Evolutionary conservation across 2,113 vertebrate genomes (phyloP), one percentile per base, ranked within the genome.

Genomic region (Neotragus moschatus): DNA sequence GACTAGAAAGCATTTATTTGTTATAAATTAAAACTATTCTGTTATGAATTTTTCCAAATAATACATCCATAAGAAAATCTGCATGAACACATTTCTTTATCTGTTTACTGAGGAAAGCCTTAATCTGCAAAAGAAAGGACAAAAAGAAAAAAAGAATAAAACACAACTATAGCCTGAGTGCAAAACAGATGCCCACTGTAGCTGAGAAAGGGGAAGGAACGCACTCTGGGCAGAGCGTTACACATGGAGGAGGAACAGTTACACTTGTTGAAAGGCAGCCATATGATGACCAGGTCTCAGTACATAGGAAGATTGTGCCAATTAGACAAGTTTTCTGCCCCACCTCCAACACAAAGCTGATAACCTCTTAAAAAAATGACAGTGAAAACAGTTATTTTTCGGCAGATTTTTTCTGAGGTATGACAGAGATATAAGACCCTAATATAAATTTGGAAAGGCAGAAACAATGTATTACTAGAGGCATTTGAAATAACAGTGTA

Each of bases 21-120:
- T 43, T 60, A 45, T 45, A 88, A 87, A 70, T 58, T 90, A 80
- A 94, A 97, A 45, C 81, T 45, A 11, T 60, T 58, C 6, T 61
- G 39, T 75, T 93, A 60, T 60, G 79, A 56, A 90, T 90, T 11
- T 82, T 91, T 4, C 33, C 56, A 94, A 84, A 95, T 79, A 75
- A 60, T 79, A 86, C 82, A 9, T 16, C 1, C 36, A 55, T 14
- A 53, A 96, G 23, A 79, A 95, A 63, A 4, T 91, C 9, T 94
- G n/a, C 2, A 4, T 82, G 0, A 66, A 61, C 17, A 0, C 17
- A 33, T 70, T 13, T 53, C 21, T 5, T n/a, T 66, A 56, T 73
- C 26, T 53, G 19, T 47, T 91, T 33, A 17, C 19, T 7, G 19
- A 70, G 26, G 33, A 96, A 43, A 92, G 6, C 17, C 25, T 90